phyloP scores from a whole-genome alignment of 2,797 vertebrate genomes.

The Zenarchopterus dispar region DNA sequence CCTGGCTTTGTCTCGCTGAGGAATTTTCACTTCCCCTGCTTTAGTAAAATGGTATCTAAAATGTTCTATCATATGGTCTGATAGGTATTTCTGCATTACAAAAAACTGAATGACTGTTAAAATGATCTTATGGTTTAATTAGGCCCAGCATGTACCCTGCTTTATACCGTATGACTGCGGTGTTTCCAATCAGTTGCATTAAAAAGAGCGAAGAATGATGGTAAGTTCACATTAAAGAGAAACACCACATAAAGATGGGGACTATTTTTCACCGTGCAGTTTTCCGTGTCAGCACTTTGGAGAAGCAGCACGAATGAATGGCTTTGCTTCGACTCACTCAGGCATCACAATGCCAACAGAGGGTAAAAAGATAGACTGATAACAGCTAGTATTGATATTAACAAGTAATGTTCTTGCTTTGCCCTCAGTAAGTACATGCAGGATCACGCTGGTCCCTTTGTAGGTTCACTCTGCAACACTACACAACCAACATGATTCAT shows the following conservation, averaged over 20 bases:
- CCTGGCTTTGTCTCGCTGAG: constrained; percentile 53
- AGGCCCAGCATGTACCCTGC: neutral
- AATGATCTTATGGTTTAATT: neutral
- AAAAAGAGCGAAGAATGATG: constrained; percentile 11
- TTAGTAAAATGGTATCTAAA: constrained; percentile 4
- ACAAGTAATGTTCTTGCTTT: constrained; percentile 79
- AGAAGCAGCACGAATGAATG: constrained; percentile 41
- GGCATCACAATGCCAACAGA: constrained; percentile 69
- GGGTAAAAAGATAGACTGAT: constrained; percentile 50
- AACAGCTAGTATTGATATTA: constrained; percentile 59
- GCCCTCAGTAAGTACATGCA: constrained; percentile 40
- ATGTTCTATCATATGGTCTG: neutral
- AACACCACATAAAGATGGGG: constrained; percentile 29
- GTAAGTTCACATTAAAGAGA: constrained; percentile 36
- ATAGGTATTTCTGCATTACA: neutral
- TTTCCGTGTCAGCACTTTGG: constrained; percentile 64
- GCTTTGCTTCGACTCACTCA: constrained; percentile 63
- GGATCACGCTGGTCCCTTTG: constrained; percentile 6
- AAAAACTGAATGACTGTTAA: neutral
- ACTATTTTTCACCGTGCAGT: constrained; percentile 56
- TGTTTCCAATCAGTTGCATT: constrained; percentile 5
- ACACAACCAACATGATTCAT: too few relatives aligned
- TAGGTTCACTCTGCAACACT: constrained; percentile 11
- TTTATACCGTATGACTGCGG: neutral
- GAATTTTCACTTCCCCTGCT: constrained; percentile 32